phyloP scores from a whole-genome alignment of 92 coral and sea anemone species.

The Zoanthus sociatus region DNA sequence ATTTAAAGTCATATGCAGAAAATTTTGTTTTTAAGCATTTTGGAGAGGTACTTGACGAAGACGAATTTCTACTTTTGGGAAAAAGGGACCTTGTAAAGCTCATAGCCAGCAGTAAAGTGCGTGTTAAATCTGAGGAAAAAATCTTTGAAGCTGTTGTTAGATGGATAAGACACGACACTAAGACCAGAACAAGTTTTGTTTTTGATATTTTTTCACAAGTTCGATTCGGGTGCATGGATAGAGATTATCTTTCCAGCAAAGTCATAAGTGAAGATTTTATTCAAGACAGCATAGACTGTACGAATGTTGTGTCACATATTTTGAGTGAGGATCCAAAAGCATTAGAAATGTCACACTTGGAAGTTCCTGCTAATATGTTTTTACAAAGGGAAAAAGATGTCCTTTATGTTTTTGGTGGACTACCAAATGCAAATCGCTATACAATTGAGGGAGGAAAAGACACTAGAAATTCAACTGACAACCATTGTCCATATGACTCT shows the following conservation, averaged over 20 bases:
- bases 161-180: slow-evolving; percentile 68
- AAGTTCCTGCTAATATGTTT: not conserved
- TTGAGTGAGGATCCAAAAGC: not conserved
- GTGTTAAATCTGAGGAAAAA: slow-evolving; percentile 69
- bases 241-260: slow-evolving; percentile 37
- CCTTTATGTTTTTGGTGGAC: slow-evolving; percentile 67
- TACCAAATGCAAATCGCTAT: slow-evolving; percentile 21
- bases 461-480: not conserved
- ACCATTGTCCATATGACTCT: slow-evolving; percentile 24
- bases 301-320: slow-evolving; percentile 22
- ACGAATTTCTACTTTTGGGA: slow-evolving; percentile 52
- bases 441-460: slow-evolving; percentile 34
- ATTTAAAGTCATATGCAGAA: slow-evolving; percentile 44
- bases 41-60: slow-evolving; percentile 58
- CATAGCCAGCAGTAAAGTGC: slow-evolving; percentile 60
- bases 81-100: slow-evolving; percentile 53
- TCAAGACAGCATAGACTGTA: slow-evolving; percentile 31
- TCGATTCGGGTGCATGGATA: slow-evolving; percentile 61
- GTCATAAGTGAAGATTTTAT: slow-evolving; percentile 48
- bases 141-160: slow-evolving; percentile 69
- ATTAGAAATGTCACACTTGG: not conserved
- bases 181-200: slow-evolving; percentile 54
- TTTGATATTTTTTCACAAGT: slow-evolving; percentile 60
- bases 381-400: slow-evolving; percentile 60
- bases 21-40: slow-evolving; percentile 55